phyloP scores from a whole-genome alignment of 2,888 invertebrate species.

The Dolomedes plantarius region DNA sequence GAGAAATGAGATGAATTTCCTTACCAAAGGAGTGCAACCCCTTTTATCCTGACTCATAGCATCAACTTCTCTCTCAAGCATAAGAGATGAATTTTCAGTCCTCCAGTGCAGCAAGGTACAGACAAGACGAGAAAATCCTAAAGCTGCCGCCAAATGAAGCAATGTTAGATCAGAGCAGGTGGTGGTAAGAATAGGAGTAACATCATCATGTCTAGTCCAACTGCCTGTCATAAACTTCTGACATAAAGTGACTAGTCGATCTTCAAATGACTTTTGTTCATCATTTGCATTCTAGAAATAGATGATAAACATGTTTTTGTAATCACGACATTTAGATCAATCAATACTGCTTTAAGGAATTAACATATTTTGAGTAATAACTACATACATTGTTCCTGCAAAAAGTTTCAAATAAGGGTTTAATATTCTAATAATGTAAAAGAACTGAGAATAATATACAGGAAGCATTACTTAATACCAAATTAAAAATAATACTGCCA shows the following conservation, averaged over 20 bases:
- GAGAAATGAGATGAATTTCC: too few relatives aligned
- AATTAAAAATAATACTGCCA: too few relatives aligned
- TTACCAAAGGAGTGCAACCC: slow-evolving; percentile 93
- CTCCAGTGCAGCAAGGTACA: slow-evolving; percentile 91
- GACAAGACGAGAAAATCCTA: slow-evolving; percentile 85
- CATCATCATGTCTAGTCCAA: slow-evolving; percentile 81
- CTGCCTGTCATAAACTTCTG: slow-evolving; percentile 83
- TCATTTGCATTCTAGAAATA: slow-evolving; percentile 47
- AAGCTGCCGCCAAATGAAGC: slow-evolving; percentile 91
- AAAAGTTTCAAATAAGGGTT: too few relatives aligned
- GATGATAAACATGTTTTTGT: background rate
- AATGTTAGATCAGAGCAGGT: slow-evolving; percentile 83
- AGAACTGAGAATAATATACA: too few relatives aligned
- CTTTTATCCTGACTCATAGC: slow-evolving; percentile 91
- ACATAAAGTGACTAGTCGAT: slow-evolving; percentile 89
- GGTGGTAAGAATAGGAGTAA: slow-evolving; percentile 81
- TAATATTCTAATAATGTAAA: too few relatives aligned
- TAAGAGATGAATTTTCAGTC: slow-evolving; percentile 89
- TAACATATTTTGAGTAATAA: too few relatives aligned
- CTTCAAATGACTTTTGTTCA: slow-evolving; percentile 80
- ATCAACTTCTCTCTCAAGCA: slow-evolving; percentile 93
- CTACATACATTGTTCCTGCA: too few relatives aligned
- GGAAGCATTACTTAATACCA: too few relatives aligned
- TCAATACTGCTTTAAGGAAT: background rate
- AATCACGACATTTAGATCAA: too few relatives aligned